Percentiles rank a stretch among this genome's conserved stretches.
Evolutionary conservation across 2,113 vertebrate species (phyloP).

Genomic region (Gracilinanus agilis): DNA sequence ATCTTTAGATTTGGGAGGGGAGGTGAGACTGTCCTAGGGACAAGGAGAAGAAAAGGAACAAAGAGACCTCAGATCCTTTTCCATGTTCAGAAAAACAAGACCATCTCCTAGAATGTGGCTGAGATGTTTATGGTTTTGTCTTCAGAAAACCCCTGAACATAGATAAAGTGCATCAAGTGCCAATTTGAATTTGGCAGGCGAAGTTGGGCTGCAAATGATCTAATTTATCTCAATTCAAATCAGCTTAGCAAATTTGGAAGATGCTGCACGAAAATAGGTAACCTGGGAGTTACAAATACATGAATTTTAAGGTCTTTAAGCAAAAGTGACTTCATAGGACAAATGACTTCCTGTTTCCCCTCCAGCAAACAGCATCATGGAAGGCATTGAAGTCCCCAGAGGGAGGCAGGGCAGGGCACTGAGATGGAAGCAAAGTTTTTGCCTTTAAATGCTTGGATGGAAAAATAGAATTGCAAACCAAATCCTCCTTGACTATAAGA

Average conservation of each 20-base stretch:
- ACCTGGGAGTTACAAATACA: conserved; percentile 83
- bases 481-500: conserved; percentile 66
- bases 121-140: conserved; percentile 66
- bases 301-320: conserved; percentile 83
- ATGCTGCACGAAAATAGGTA: conserved; percentile 82
- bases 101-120: conserved; percentile 50
- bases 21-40: conserved; percentile 15
- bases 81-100: conserved; percentile 61
- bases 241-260: conserved; percentile 83
- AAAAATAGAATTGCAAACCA: conserved; percentile 76
- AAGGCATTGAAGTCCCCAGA: conserved; percentile 45
- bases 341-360: conserved; percentile 77
- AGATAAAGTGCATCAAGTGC: conserved; percentile 74
- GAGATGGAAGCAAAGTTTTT: conserved; percentile 60
- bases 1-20: neutral
- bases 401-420: conserved; percentile 49
- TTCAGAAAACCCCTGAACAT: conserved; percentile 70
- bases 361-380: conserved; percentile 63
- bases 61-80: conserved; percentile 45
- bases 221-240: conserved; percentile 86
- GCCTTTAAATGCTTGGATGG: conserved; percentile 64
- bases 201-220: conserved; percentile 80
- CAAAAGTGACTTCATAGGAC: conserved; percentile 84
- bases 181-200: conserved; percentile 83
- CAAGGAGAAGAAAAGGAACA: conserved; percentile 26